Evolutionary conservation across 2,888 invertebrate genomes (phyloP), one percentile per base, ranked within the genome.

Genomic region (Phragmatobia fuliginosa): DNA sequence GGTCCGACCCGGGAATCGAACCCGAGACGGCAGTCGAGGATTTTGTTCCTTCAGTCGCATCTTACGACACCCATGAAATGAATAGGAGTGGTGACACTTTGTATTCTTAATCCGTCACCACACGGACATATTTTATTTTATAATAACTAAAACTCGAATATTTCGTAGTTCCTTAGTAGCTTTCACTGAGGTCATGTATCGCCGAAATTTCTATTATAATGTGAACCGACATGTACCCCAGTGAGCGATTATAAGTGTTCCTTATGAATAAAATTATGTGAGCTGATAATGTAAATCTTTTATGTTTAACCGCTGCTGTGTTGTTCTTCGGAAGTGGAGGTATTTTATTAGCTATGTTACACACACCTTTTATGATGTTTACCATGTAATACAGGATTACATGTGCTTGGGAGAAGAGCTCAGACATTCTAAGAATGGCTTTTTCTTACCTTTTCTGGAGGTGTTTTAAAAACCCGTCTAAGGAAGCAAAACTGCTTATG

Each of bases 241-340:
- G 61, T 62, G 74, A 74, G 78, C 61, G 68, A 71, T 66, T 66
- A 72, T 71, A 65, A 32, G 60, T 41, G 66, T 67, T 66, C 56
- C 76, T 78, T 70, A 80, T 80, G 80, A 80, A 80, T 80, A 80
- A 80, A 80, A 80, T 80, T 81, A 81, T 80, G 38, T 11, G 3
- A 32, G 28, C 31, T 72, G 68, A 73, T 73, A 74, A 80, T 69
- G 71, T 72, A 67, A 73, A 70, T 71, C 68, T 75, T 75, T 77
- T 74, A 75, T 70, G 71, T 65, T 45, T 56, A 61, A 66, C 32
- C 52, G 38, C 62, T 68, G 38, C 62, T 68, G 32, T 66, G 36
- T 60, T 60, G 28, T 41, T 11, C 45, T 58, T 33, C 14, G n/a
- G 41, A 63, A 56, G 59, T 41, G 28, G 31, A 52, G 10, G 45